These are phyloP conservation scores for Drosophila vallismaia DNA, from an alignment of 2,888 invertebrate species.

Conservation along the genomic window DNA sequence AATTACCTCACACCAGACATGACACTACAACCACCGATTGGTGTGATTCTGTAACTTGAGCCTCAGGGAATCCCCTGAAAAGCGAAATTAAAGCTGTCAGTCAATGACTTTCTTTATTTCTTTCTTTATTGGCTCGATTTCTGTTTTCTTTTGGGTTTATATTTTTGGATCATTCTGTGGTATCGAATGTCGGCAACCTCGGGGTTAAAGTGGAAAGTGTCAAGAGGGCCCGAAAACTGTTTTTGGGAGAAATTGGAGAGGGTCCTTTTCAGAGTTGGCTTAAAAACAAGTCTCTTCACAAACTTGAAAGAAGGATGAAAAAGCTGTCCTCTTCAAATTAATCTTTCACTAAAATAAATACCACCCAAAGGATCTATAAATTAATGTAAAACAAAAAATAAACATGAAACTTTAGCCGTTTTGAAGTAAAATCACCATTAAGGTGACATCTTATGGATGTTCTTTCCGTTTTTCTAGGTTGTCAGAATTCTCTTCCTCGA, in stretches of 20 bases:
- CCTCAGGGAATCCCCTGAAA: conserved; percentile 70
- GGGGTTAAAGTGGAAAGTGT: conserved; percentile 1
- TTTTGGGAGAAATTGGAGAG: not conserved
- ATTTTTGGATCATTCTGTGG: conserved; percentile 11
- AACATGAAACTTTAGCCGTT: conserved; percentile 1
- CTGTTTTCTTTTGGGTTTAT: not conserved
- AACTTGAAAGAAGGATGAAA: no score
- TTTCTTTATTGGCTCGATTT: not conserved
- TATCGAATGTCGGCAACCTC: conserved; percentile 24
- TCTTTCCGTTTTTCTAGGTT: not conserved
- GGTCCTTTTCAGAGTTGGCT: not conserved
- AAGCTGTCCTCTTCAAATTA: no score
- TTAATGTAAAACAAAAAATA: not conserved
- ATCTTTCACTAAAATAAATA: not conserved
- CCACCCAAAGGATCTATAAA: not conserved
- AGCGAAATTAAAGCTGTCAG: conserved; percentile 40
- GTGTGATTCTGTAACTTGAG: conserved; percentile 63
- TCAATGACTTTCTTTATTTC: conserved; percentile 8
- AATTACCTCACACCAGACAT: conserved; percentile 31
- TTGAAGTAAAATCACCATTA: conserved; percentile 2
- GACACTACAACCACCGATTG: not conserved
- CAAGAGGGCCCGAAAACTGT: not conserved
- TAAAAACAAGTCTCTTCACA: no score
- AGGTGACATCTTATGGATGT: conserved; percentile 2
- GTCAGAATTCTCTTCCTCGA: not conserved